Conservation (phyloP, 2,888 invertebrate species). For the Acanthacorydalis orientalis region DNA sequence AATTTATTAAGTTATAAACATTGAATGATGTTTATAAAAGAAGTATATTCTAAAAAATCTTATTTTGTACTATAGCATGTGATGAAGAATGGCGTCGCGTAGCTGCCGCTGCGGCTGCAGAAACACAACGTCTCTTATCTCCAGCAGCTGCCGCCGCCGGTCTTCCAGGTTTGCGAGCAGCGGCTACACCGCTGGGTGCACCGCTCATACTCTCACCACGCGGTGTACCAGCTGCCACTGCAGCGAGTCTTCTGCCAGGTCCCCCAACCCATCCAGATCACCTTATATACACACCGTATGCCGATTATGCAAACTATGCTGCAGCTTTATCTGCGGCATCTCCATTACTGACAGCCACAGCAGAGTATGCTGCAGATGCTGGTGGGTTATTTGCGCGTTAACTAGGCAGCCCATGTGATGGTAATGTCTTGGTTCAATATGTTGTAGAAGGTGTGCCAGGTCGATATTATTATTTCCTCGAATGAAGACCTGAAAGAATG, state of each 20-base stretch:
- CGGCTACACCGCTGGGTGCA: conserved; percentile 71
- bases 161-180: conserved; percentile 44
- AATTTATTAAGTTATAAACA: too few species aligned
- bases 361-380: conserved; percentile 78
- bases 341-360: conserved; percentile 64
- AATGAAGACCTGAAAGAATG: neutral
- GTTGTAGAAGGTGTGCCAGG: neutral
- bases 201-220: conserved; percentile 85
- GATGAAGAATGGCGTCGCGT: conserved; percentile 78
- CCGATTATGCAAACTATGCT: conserved; percentile 82
- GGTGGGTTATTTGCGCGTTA: conserved; percentile 88
- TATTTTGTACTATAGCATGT: conserved; percentile 37
- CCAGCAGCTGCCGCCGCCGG: conserved; percentile 27
- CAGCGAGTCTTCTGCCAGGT: conserved; percentile 41
- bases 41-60: conserved; percentile 7
- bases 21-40: too few species aligned
- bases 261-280: conserved; percentile 45
- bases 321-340: conserved; percentile 63
- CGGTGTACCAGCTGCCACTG: conserved; percentile 68
- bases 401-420: conserved; percentile 16
- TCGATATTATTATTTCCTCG: neutral
- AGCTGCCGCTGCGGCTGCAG: conserved; percentile 60
- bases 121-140: conserved; percentile 57
- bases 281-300: conserved; percentile 73
- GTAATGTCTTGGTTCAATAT: conserved; percentile 2